phyloP scores from a whole-genome alignment of 2,888 invertebrate species.

The Drosophila siamana region DNA sequence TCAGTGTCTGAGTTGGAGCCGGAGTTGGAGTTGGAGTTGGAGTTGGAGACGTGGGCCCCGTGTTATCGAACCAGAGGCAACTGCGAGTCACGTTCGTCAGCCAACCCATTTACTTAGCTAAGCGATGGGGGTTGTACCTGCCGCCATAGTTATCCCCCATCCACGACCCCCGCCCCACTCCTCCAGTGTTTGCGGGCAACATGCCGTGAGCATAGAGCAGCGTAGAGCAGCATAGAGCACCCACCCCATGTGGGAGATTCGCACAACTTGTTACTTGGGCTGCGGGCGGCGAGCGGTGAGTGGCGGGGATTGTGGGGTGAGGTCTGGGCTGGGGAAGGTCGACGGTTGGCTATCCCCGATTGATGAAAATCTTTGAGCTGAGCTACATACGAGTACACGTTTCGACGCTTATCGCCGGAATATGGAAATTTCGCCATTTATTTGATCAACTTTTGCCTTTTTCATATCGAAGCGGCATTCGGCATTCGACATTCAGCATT shows the following conservation, averaged over 20 bases:
- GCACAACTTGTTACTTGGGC: conserved; percentile 71
- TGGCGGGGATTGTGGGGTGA: background rate
- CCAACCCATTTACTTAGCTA: conserved; percentile 82
- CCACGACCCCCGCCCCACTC: background rate
- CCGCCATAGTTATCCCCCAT: conserved; percentile 48
- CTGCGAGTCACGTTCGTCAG: conserved; percentile 76
- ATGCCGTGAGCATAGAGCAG: background rate
- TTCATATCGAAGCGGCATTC: conserved; percentile 60
- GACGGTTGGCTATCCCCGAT: conserved; percentile 45
- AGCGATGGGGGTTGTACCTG: conserved; percentile 78
- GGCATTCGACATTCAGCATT: conserved; percentile 19
- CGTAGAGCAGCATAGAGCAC: conserved; percentile 23
- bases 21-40: conserved; percentile 20
- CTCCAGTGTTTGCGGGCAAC: background rate
- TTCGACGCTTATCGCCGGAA: conserved; percentile 69
- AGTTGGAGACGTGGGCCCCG: conserved; percentile 24
- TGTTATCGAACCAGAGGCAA: conserved; percentile 52
- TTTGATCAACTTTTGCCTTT: conserved; percentile 80
- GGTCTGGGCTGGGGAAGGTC: conserved; percentile 10
- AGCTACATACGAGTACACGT: conserved; percentile 60
- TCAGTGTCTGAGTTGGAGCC: background rate
- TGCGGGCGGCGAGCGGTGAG: conserved; percentile 6
- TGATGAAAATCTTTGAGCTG: conserved; percentile 73
- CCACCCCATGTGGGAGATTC: conserved; percentile 48
- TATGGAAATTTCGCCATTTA: conserved; percentile 80